Conservation (phyloP, 2,113 vertebrate species). For the Nothocercus nigrocapillus region DNA sequence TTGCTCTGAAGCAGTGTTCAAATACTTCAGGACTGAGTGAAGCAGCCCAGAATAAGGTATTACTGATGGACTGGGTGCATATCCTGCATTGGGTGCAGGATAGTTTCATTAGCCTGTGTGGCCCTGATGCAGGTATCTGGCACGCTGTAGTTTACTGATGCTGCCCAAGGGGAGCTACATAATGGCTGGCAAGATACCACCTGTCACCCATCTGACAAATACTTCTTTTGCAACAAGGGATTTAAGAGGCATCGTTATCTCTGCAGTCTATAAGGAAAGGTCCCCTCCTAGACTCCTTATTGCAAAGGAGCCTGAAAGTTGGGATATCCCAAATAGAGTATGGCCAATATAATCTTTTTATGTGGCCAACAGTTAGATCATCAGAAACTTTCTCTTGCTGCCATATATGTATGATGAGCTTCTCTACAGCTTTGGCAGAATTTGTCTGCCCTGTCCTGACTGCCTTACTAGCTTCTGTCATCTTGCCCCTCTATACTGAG, state of each 20-base stretch:
- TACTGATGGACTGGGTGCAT: not conserved
- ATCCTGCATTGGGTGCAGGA: not conserved
- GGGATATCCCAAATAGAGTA: not conserved
- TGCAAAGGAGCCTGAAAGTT: not conserved
- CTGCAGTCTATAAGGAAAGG: not conserved
- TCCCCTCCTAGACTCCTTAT: not conserved
- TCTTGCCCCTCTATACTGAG: not conserved
- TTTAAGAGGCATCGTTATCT: not conserved
- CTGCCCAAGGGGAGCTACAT: not conserved
- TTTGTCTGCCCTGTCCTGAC: not conserved
- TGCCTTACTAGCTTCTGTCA: not conserved
- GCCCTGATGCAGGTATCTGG: not conserved
- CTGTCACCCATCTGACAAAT: not conserved
- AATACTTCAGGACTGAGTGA: fast-evolving
- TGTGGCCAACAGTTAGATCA: not conserved
- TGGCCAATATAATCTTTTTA: not conserved
- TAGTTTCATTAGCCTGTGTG: not conserved
- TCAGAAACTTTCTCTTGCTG: not conserved
- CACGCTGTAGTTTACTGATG: not conserved
- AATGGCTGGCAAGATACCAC: not conserved
- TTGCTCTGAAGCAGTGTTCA: not conserved
- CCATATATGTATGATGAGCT: not conserved
- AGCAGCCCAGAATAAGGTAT: not conserved
- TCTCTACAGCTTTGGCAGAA: not conserved
- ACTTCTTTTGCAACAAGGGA: not conserved